Conservation (phyloP, 2,113 vertebrate genomes). For the Callipepla californica region DNA sequence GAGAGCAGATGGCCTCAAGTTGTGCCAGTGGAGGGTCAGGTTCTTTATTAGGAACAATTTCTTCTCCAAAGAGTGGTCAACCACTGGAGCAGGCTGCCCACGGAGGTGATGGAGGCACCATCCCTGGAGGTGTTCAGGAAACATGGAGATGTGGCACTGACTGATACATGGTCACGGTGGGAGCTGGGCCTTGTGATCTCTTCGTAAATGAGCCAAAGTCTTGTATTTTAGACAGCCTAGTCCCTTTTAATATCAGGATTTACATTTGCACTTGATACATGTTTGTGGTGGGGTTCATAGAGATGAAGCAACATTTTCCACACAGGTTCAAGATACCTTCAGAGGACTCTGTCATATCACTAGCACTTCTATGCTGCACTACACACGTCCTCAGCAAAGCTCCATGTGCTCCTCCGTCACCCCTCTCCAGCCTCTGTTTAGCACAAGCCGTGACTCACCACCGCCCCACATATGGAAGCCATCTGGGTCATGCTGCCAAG, state of each 20-base stretch:
- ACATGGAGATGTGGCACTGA: too few relatives aligned
- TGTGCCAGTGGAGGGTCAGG: not conserved
- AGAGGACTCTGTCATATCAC: not conserved
- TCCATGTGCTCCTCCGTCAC: not conserved
- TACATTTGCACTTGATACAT: not conserved
- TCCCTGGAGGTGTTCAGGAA: too few relatives aligned
- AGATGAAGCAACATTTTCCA: not conserved
- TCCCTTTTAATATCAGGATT: not conserved
- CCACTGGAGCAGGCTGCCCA: not conserved
- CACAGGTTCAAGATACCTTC: not conserved
- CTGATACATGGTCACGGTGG: too few relatives aligned
- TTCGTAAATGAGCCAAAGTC: not conserved
- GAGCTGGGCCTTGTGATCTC: not conserved
- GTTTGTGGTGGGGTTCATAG: not conserved
- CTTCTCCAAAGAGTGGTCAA: not conserved
- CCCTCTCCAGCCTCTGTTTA: not conserved
- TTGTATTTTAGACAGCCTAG: not conserved
- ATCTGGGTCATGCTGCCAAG: not conserved
- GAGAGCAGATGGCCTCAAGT: not conserved
- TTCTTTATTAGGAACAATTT: too few relatives aligned
- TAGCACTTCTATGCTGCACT: not conserved
- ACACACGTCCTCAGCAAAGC: not conserved
- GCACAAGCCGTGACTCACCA: not conserved
- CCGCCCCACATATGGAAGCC: slow-evolving; percentile 34
- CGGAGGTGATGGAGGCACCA: too few relatives aligned